Conservation (phyloP, 2,113 vertebrate genomes). For the Cyprinodon brontotheroides region DNA sequence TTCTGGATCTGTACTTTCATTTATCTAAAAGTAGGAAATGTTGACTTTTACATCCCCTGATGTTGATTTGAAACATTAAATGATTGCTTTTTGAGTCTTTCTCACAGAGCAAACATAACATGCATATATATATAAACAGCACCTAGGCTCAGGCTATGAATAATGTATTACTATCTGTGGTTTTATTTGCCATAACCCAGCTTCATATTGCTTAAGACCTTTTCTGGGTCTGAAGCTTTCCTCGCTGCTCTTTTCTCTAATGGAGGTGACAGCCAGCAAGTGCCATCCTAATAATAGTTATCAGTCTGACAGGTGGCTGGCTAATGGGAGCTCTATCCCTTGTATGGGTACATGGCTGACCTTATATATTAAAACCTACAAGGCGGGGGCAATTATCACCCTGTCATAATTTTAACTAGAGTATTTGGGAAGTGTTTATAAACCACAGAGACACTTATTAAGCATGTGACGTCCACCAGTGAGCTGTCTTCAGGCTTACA, state of each 20-base stretch:
- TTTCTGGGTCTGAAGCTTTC: slow-evolving; percentile 4
- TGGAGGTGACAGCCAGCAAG: slow-evolving; percentile 31
- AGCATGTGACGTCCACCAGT: background rate
- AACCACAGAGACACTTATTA: slow-evolving; percentile 1
- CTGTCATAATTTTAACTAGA: slow-evolving; percentile 7
- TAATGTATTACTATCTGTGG: slow-evolving; percentile 13
- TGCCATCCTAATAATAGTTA: slow-evolving; percentile 40
- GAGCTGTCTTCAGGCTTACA: background rate
- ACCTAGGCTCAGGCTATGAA: slow-evolving; percentile 3
- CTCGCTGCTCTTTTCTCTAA: slow-evolving; percentile 30
- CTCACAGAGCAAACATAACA: background rate
- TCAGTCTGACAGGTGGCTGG: slow-evolving; percentile 38
- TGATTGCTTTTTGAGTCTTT: background rate
- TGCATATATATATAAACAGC: background rate
- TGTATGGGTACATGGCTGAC: slow-evolving; percentile 24
- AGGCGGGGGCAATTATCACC: slow-evolving; percentile 39
- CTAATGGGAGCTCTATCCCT: slow-evolving; percentile 38
- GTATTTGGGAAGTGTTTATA: slow-evolving; percentile 18
- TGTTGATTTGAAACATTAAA: slow-evolving; percentile 13
- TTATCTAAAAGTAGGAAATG: slow-evolving; percentile 10
- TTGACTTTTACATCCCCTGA: background rate
- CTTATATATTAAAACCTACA: slow-evolving; percentile 23
- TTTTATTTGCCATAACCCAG: slow-evolving; percentile 14
- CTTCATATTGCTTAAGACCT: slow-evolving; percentile 18
- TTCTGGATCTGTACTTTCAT: slow-evolving; percentile 40